Evolutionary conservation across 35 echinoderm and acorn worm species (phyloP).

Genomic region (Acanthaster planci): DNA sequence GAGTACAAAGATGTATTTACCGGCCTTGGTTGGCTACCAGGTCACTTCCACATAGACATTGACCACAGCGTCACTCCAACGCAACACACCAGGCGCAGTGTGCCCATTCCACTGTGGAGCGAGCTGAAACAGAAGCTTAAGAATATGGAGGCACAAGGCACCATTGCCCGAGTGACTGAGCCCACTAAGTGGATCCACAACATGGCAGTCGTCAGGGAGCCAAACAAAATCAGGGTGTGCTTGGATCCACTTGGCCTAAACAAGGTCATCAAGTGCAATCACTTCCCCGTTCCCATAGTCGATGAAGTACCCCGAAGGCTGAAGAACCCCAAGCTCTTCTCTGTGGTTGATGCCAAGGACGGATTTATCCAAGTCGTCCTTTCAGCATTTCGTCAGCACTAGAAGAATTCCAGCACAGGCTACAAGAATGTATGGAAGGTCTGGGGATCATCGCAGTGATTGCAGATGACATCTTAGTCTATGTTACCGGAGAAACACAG

Average conservation of each 20-base stretch:
- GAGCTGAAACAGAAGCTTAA: slow-evolving; percentile 36
- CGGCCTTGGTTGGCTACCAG: not conserved
- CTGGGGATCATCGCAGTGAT: not conserved
- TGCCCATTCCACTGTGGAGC: not conserved
- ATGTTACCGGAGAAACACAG: slow-evolving; percentile 38
- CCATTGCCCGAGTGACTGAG: not conserved
- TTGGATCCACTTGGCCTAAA: slow-evolving; percentile 40
- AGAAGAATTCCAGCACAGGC: slow-evolving; percentile 39
- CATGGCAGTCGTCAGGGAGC: slow-evolving; percentile 2
- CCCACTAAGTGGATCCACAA: slow-evolving; percentile 34
- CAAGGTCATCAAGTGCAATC: slow-evolving; percentile 22
- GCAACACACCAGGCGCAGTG: not conserved
- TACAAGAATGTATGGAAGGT: slow-evolving; percentile 21
- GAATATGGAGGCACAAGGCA: not conserved
- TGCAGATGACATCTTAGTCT: slow-evolving; percentile 34
- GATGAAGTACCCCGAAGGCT: slow-evolving; percentile 32
- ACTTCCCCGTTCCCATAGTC: slow-evolving; percentile 20
- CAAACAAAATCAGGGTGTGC: slow-evolving; percentile 7
- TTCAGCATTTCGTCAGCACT: slow-evolving; percentile 35
- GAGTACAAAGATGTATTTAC: slow-evolving; percentile 30
- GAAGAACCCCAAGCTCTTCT: slow-evolving; percentile 27
- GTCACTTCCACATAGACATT: slow-evolving; percentile 32
- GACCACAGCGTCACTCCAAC: slow-evolving; percentile 1
- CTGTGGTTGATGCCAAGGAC: slow-evolving; percentile 18
- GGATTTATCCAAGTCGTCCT: slow-evolving; percentile 31